Base-by-base conservation (phyloP, 2,888 invertebrate genomes). In the Bombylius major region DNA sequence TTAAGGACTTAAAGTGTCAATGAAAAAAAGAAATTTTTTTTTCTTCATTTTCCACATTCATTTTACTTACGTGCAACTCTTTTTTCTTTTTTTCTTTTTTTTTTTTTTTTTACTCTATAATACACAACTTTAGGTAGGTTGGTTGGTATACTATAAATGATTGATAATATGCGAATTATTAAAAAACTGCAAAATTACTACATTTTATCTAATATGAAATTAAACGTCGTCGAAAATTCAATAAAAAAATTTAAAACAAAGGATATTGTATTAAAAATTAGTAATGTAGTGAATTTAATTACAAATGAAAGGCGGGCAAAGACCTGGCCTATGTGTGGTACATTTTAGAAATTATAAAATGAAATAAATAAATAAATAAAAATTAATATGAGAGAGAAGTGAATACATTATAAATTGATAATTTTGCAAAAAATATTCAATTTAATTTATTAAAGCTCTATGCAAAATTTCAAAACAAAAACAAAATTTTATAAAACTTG, bases 241-340 rank as follows among this genome's bases (percentile, higher is more conserved):
- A 42, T 42, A 11, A 42, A 11, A 42, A 42, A 11, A 42, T 42
- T 47, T 32, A 49, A 55, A 44, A 54, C 50, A 50, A 50, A 55
- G 50, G 51, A 51, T 46, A 51, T 31, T 49, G 45, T 50, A 50
- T 8, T 36, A 53, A 9, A 50, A 39, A 53, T 53, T 48, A 42
- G 39, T 42, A 46, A 56, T 56, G 56, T 56, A 56, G 56, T 56
- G 56, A 56, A 52, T 56, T 53, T 50, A 48, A 44, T 50, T 45
- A 42, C 11, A 36, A 42, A 11, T 42, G 8, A 42, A 42, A 42
- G 39, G 39, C 39, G 39, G 39, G 39, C 39, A 42, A 42, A 42
- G 39, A 42, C 39, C 39, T 42, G 39, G 39, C 39, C 39, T 42
- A 42, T 42, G 39, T 42, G 39, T 42, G 39, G 39, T 42, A 11